Conservation (phyloP, 2,113 vertebrate species). For the Serinus canaria region DNA sequence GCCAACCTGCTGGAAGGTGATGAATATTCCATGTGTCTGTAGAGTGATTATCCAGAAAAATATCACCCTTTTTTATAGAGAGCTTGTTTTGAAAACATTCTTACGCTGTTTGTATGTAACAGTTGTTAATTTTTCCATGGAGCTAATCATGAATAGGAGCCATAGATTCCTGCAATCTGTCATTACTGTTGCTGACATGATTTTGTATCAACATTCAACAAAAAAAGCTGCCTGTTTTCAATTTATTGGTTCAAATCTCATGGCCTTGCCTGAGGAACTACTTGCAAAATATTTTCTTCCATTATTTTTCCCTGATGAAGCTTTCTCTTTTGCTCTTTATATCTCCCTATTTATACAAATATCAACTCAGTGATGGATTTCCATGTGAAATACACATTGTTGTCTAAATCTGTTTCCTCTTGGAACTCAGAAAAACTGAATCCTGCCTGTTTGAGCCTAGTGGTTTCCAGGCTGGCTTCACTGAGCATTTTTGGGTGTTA, state of each 20-base stretch:
- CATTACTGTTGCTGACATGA: constrained; percentile 41
- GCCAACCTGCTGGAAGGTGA: background rate
- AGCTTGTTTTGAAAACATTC: constrained; percentile 53
- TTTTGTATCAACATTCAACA: constrained; percentile 33
- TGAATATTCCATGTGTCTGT: constrained; percentile 23
- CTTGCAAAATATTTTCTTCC: constrained; percentile 2
- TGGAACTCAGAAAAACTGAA: background rate
- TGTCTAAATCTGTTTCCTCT: background rate
- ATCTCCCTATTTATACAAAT: background rate
- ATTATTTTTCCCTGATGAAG: background rate
- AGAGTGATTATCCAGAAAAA: constrained; percentile 31
- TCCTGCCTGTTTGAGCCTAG: background rate
- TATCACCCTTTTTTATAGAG: background rate
- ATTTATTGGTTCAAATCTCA: constrained; percentile 13
- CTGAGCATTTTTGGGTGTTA: background rate
- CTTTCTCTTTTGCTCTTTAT: background rate
- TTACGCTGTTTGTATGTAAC: constrained; percentile 17
- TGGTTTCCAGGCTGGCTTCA: background rate
- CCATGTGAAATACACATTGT: background rate
- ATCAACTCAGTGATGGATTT: background rate
- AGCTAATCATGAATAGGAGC: constrained; percentile 33
- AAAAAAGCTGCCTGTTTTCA: constrained; percentile 18
- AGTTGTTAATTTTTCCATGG: constrained; percentile 55
- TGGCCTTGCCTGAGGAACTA: constrained; percentile 25
- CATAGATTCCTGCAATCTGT: constrained; percentile 46